Evolutionary conservation across 2,888 invertebrate genomes (phyloP).

Genomic region (Drosophila borealis): DNA sequence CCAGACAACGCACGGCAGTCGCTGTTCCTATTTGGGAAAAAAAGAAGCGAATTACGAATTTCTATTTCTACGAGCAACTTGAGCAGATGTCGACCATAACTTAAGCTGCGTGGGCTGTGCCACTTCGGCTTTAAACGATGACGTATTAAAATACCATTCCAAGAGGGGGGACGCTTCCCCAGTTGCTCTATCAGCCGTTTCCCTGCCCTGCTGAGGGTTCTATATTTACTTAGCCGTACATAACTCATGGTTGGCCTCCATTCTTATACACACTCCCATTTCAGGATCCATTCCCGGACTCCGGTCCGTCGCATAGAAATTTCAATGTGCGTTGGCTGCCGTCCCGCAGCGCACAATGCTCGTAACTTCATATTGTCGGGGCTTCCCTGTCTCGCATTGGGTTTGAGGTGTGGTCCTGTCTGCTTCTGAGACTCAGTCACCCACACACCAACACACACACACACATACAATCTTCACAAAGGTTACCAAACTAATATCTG

Average conservation of each 20-base stretch:
- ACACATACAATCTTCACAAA: neutral
- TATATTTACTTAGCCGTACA: slow-evolving; percentile 73
- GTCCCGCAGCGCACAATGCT: slow-evolving; percentile 45
- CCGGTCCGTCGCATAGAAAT: slow-evolving; percentile 33
- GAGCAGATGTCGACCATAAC: slow-evolving; percentile 74
- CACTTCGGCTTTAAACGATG: slow-evolving; percentile 63
- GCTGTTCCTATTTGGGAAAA: slow-evolving; percentile 65
- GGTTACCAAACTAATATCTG: slow-evolving; percentile 41
- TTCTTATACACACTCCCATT: slow-evolving; percentile 12
- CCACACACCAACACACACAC: slow-evolving; percentile 15
- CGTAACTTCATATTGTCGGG: slow-evolving; percentile 47
- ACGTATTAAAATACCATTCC: slow-evolving; percentile 73
- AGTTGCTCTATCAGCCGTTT: slow-evolving; percentile 3
- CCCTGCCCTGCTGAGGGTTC: slow-evolving; percentile 63
- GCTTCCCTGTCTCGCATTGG: slow-evolving; percentile 31
- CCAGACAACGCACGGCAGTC: slow-evolving; percentile 14
- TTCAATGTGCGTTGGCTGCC: slow-evolving; percentile 44
- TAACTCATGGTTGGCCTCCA: slow-evolving; percentile 71
- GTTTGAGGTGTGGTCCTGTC: slow-evolving; percentile 69
- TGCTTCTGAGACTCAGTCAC: slow-evolving; percentile 37
- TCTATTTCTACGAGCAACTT: slow-evolving; percentile 61
- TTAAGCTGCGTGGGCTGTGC: slow-evolving; percentile 70
- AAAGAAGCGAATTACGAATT: slow-evolving; percentile 71
- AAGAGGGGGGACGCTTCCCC: slow-evolving; percentile 14
- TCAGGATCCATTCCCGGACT: slow-evolving; percentile 1